Base-by-base conservation (phyloP, 2,113 vertebrate species). In the Macrotis lagotis region DNA sequence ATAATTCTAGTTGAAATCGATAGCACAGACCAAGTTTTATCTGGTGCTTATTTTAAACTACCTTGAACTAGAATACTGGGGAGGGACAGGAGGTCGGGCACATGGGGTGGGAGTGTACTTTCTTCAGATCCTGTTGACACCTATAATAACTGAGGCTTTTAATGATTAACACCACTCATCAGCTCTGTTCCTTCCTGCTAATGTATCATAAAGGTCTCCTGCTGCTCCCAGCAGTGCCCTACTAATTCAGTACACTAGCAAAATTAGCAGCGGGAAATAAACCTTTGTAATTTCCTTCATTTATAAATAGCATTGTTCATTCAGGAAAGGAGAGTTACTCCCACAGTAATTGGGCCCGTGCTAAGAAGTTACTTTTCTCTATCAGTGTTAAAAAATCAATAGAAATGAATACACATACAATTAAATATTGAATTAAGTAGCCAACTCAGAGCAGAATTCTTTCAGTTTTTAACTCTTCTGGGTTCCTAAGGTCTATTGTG, bases 211-310 rank as follows among this genome's bases (percentile, higher is more conserved):
- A 98, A 98, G 97, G 97, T 96, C 91, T 98, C 98, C 98, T 83
- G 97, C 96, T 93, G 98, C 26, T 98, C 98, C 52, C 98, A 98
- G 98, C 98, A 98, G 97, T 97, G 44, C 53, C 96, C 66, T 0
- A 11, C 98, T 98, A 98, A 99, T 98, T 98, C 98, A 98, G 93
- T 97, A 96, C 97, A 94, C 95, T 97, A 96, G 96, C 97, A 98
- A 98, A 98, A 98, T 98, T 98, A 98, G 93, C 98, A 98, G 98
- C 98, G 97, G 98, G 98, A 98, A 98, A 97, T 91, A 98, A 98
- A 97, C 96, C 96, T 98, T 98, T 98, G 98, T 98, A 98, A 98
- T 98, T 98, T 98, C 97, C 97, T 95, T 97, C 90, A 55, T 98
- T 98, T 98, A 98, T 97, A 98, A 98, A 97, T 96, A 98, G 83